These are phyloP conservation scores for Chrysolina americana DNA, from an alignment of 2,888 invertebrate genomes.

Conservation along the genomic window DNA sequence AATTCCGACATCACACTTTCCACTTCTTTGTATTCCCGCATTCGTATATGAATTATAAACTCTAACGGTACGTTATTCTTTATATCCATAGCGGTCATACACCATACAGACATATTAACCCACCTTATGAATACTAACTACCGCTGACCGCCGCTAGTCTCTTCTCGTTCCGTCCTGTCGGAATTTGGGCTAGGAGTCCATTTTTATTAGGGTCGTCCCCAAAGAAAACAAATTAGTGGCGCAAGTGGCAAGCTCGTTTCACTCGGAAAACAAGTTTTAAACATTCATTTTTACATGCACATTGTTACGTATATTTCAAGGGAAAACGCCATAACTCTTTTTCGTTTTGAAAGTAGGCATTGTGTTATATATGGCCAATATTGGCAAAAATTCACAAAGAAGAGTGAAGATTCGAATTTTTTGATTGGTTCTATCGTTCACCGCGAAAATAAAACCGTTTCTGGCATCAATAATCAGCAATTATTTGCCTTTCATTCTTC, in stretches of 20 bases:
- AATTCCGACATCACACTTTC: constrained; percentile 28
- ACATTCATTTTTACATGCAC: constrained; percentile 44
- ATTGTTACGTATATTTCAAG: constrained; percentile 1
- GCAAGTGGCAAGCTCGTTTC: constrained; percentile 41
- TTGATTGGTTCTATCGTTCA: too few species aligned
- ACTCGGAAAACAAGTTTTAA: constrained; percentile 44
- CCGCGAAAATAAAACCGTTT: too few species aligned
- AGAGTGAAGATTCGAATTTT: too few species aligned
- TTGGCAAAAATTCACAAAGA: too few species aligned
- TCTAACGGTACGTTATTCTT: constrained; percentile 58
- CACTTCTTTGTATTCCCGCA: constrained; percentile 52
- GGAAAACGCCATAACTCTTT: constrained; percentile 28
- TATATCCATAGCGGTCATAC: constrained; percentile 50
- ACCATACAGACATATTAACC: constrained; percentile 42
- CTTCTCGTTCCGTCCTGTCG: constrained; percentile 8
- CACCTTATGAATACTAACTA: constrained; percentile 50
- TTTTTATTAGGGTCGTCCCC: constrained; percentile 45
- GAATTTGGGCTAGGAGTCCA: constrained; percentile 29
- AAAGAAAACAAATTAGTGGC: constrained; percentile 50
- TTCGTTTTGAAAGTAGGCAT: background rate
- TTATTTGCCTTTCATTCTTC: too few species aligned
- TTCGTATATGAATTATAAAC: constrained; percentile 58
- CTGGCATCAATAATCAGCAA: too few species aligned
- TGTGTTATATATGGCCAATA: too few species aligned
- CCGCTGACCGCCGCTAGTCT: constrained; percentile 27